Evolutionary conservation across 1,140 invertebrate genomes (phyloP), one percentile per base, ranked within the genome.

Genomic region (Caenorhabditis brenneri): DNA sequence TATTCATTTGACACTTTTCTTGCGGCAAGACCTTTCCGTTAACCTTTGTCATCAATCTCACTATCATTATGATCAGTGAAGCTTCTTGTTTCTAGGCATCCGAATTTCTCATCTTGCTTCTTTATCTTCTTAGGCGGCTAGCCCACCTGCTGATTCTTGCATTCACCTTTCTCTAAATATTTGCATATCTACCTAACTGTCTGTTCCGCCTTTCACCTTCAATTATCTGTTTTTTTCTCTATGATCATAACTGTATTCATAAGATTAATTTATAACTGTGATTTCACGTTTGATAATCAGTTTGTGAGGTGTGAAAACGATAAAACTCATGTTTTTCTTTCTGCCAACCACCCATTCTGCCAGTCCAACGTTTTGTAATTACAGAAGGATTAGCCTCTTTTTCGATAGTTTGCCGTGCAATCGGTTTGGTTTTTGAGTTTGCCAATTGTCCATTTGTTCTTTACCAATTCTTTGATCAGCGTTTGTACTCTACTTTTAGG

Each of bases 31-130:
- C 65, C 36, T 42, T 42, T 74, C 65, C 65, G 65, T 74, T 74
- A 74, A 74, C 65, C 65, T 74, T 74, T 74, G 65, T 74, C 65
- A 74, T 74, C 65, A 74, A 74, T 42, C 36, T 74, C 29, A 36
- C 12, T 9, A 15, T 39, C 65, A 42, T 74, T 39, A 74, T 42
- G 31, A 65, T 65, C 31, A 19, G n/a, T n/a, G 10, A 74, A 74
- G 65, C 65, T 74, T 74, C 65, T 74, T 74, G 65, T 74, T 74
- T 74, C 65, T 42, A 74, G n/a, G 65, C 65, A 31, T 31, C 36
- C 33, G n/a, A 33, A 24, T 24, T 74, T 74, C 65, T 74, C 65
- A 36, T 74, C 65, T 74, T 9, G 29, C 36, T n/a, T 24, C 55
- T 27, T 58, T 58, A 58, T 29, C 55, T 22, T 58, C 55, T 58